These are phyloP conservation scores for Bellardia bayeri DNA, from an alignment of 2,888 invertebrate genomes.

Conservation along the genomic window DNA sequence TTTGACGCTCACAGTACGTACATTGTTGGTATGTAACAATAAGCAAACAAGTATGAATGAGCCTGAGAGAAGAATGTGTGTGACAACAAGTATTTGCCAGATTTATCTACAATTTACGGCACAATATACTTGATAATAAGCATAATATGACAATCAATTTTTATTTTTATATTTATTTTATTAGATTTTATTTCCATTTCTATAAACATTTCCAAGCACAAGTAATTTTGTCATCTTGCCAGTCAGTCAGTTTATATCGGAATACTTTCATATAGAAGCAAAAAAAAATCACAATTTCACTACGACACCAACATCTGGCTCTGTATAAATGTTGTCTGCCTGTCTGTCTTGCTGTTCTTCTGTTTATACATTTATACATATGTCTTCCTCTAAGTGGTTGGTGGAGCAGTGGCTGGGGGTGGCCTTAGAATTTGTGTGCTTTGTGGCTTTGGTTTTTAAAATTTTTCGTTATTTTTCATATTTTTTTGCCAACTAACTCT, in stretches of 20 bases:
- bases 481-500: conserved; percentile 1
- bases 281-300: not conserved
- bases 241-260: conserved; percentile 27
- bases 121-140: conserved; percentile 60
- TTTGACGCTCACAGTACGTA: not conserved
- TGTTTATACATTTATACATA: not conserved
- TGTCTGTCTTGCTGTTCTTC: not conserved
- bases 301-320: conserved; percentile 37
- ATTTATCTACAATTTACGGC: conserved; percentile 61
- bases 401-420: not conserved
- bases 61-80: conserved; percentile 20
- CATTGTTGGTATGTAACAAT: not conserved
- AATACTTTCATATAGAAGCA: not conserved
- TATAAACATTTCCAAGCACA: conserved; percentile 8
- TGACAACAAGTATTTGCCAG: conserved; percentile 57
- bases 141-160: conserved; percentile 70
- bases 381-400: not conserved
- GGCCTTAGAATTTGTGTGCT: not conserved
- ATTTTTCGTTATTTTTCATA: not conserved
- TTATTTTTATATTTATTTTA: conserved; percentile 55
- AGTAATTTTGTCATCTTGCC: conserved; percentile 67
- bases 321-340: not conserved
- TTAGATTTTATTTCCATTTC: conserved; percentile 57
- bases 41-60: not conserved
- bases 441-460: conserved; percentile 5